Base-by-base conservation (phyloP, 2,888 invertebrate species). In the Lordiphosa andalusiaca region DNA sequence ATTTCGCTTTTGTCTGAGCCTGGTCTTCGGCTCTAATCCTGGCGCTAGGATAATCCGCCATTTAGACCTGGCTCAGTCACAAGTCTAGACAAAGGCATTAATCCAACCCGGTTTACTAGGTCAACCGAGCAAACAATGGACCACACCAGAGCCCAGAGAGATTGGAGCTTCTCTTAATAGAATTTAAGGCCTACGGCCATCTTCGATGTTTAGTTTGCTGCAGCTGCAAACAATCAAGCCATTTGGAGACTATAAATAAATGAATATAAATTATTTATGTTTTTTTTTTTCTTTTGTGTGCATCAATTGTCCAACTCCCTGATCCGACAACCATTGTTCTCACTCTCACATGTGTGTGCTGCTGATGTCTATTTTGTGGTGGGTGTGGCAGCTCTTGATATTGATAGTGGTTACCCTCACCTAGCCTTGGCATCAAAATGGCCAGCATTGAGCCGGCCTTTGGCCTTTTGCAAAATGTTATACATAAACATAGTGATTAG, bases 31-130 rank as follows among this genome's bases (percentile, higher is more conserved):
- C 30, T 40, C 33, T 80, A 81, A 81, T 76, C 80, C 80, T 78
- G 80, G 80, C 80, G 81, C 80, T 80, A 72, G 83, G 84, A 84
- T 84, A 76, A 84, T 84, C 84, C 70, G 40, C 70, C 67, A 78
- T 84, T 84, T 80, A 76, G 81, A 69, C 80, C 44, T 40, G 50
- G 71, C 71, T 82, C 82, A 82, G 81, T 84, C 72, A 84, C 80
- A 82, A 81, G 83, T 84, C 83, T 84, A 77, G 77, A 80, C 77
- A 77, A 77, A 72, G 74, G 69, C 75, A 71, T 30, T 30, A 44
- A 21, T 40, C 21, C n/a, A 23, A 54, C 42, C 36, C 42, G 52
- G 6, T 38, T 25, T 69, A 71, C 54, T 77, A 63, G 77, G 81
- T 77, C 77, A 73, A 35, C 60, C 65, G 46, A 53, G 35, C 46